Base-by-base conservation (phyloP, 1,140 invertebrate species). In the Druon quercuslanigerum region DNA sequence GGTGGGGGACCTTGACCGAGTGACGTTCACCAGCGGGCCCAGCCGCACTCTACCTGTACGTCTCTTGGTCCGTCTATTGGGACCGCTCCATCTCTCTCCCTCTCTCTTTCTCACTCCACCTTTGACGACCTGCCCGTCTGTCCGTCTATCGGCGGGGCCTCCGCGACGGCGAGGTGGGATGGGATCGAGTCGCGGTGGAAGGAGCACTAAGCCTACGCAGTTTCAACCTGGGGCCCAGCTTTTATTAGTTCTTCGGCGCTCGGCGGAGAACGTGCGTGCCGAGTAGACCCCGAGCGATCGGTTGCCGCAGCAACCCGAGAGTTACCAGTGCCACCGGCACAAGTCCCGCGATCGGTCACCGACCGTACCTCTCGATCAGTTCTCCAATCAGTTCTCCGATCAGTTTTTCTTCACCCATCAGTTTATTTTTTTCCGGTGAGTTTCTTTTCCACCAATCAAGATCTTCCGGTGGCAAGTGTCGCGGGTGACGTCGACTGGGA, bases 201-300 rank as follows among this genome's bases (percentile, higher is more conserved):
- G 88, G 86, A 90, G 88, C 86, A 87, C 86, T 86, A 86, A 89
- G 88, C 88, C 88, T 89, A 88, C 88, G 87, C 88, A 88, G 88
- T 89, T 89, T 88, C 87, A 88, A 87, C 76, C 87, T 84, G 82
- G 86, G 84, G 78, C 84, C 83, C 86, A 88, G 88, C 82, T 89
- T 90, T 89, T 90, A 90, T 90, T 90, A 90, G 89, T 90, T 88
- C 83, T 89, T 89, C 87, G 85, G 87, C 88, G 87, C 86, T 90
- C 89, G 88, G 89, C 89, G 87, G 81, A 86, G 88, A 87, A 88
- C 84, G 84, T 86, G 85, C 83, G 86, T 86, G 85, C 71, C 79
- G 79, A 78, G 74, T 76, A 81, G 57, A n/a, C 73, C 40, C 20
- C 60, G 74, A 75, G 60, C 56, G 60, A 71, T 71, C 46, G 66